phyloP scores from a whole-genome alignment of 2,113 vertebrate genomes.

The Lophura nycthemera region DNA sequence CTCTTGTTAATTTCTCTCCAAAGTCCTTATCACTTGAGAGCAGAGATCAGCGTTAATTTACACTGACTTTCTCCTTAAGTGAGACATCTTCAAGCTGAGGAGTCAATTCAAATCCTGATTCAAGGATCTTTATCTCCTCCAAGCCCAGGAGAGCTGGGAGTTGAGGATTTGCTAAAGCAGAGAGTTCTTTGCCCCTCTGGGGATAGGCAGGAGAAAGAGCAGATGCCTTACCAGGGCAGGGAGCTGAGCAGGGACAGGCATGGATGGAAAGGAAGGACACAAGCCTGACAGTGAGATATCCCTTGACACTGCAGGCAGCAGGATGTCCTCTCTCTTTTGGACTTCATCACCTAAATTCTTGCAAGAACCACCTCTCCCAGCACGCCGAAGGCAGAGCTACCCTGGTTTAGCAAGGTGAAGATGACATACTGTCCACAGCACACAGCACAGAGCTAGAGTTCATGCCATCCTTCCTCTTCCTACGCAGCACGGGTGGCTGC shows the following conservation, averaged over 20 bases:
- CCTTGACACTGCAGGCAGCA: not conserved
- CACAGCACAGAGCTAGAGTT: not conserved
- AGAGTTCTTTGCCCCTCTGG: not conserved
- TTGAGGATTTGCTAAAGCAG: slow-evolving; percentile 12
- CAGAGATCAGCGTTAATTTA: slow-evolving; percentile 55
- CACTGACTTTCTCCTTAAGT: slow-evolving; percentile 34
- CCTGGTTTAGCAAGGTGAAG: not conserved
- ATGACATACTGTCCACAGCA: not conserved
- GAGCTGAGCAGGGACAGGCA: not conserved
- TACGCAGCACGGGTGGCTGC: not conserved
- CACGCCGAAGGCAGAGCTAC: not conserved
- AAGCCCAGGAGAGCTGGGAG: not conserved
- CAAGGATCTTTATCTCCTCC: slow-evolving; percentile 43
- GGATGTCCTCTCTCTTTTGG: not conserved
- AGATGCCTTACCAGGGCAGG: not conserved
- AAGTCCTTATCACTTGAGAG: slow-evolving; percentile 35
- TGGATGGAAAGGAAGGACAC: not conserved
- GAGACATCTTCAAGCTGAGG: slow-evolving; percentile 46
- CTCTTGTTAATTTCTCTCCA: slow-evolving; percentile 17
- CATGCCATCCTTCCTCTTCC: not conserved
- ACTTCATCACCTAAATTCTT: not conserved
- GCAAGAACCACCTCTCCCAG: not conserved
- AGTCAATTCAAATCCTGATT: slow-evolving; percentile 43
- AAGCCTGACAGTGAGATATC: not conserved
- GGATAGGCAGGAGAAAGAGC: not conserved